These are phyloP conservation scores for Himantopus leucocephalus DNA, from an alignment of 2,113 vertebrate genomes.

Conservation along the genomic window DNA sequence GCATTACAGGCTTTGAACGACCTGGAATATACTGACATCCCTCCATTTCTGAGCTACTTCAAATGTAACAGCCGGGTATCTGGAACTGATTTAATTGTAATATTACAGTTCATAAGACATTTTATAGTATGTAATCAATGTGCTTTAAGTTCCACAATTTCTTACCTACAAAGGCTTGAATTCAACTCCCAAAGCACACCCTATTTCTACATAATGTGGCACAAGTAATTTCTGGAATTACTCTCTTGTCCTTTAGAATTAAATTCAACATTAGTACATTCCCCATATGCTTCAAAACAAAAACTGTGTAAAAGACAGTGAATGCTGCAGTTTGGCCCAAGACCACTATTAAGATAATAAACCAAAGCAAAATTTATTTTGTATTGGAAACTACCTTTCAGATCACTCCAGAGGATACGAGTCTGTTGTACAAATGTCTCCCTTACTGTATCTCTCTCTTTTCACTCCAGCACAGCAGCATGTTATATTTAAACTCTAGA, in stretches of 20 bases:
- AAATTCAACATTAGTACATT: neutral
- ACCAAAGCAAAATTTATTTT: neutral
- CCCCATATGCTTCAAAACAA: neutral
- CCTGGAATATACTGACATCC: neutral
- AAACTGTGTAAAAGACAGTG: neutral
- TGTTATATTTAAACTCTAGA: neutral
- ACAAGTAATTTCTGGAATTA: neutral
- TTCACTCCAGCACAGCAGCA: neutral
- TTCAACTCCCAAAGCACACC: neutral
- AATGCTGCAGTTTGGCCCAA: neutral
- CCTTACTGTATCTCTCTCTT: neutral
- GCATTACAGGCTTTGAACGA: neutral
- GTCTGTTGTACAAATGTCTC: neutral
- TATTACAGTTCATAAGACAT: neutral
- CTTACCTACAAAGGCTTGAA: neutral
- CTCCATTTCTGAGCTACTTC: neutral
- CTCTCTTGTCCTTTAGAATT: neutral
- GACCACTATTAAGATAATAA: neutral
- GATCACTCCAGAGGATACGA: neutral
- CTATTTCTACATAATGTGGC: neutral
- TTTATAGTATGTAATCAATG: neutral
- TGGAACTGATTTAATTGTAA: neutral
- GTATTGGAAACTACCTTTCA: neutral
- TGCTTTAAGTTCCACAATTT: neutral
- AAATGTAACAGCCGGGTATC: neutral